Conservation (phyloP, 2,113 vertebrate species). For the Mesembrinibis cayennensis region DNA sequence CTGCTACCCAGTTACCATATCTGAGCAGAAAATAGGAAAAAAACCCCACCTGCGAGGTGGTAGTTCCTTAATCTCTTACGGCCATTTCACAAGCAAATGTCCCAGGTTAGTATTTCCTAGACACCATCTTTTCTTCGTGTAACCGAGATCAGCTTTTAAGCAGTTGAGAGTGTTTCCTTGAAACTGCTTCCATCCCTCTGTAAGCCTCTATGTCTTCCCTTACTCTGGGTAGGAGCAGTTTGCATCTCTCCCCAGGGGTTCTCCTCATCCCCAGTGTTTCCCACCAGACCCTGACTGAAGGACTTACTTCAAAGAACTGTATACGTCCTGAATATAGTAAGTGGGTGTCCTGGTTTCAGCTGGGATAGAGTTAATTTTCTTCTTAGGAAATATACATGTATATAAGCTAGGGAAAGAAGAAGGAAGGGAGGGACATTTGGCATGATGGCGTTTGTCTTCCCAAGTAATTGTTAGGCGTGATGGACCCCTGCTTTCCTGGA, state of each 20-base stretch:
- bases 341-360: background rate
- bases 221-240: background rate
- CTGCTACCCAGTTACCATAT: background rate
- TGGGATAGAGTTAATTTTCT: too few relatives aligned
- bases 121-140: background rate
- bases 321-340: background rate
- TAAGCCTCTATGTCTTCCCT: background rate
- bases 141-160: background rate
- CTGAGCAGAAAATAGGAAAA: background rate
- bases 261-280: background rate
- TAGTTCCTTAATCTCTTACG: background rate
- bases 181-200: background rate
- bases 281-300: background rate
- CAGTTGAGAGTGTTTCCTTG: background rate
- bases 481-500: too few relatives aligned
- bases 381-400: too few relatives aligned
- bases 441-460: too few relatives aligned
- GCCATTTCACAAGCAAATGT: background rate
- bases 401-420: too few relatives aligned
- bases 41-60: background rate
- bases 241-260: background rate
- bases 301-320: background rate
- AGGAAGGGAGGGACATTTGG: too few relatives aligned
- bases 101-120: background rate
- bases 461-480: too few relatives aligned